Evolutionary conservation across 1,140 invertebrate species (phyloP), one percentile per base, ranked within the genome.

Genomic region (Mycetomoellerius zeteki): DNA sequence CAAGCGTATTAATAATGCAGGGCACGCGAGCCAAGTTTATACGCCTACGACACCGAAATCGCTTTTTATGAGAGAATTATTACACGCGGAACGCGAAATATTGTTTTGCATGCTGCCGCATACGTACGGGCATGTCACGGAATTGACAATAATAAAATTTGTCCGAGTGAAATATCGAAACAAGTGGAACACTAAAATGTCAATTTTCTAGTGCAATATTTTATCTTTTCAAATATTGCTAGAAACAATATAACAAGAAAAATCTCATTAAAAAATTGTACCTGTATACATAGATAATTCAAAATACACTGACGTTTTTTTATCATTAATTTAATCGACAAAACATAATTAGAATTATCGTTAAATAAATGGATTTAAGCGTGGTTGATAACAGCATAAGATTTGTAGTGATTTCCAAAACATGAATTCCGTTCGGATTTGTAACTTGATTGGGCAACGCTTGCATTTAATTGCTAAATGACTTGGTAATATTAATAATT

Each of bases 1-100:
- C 67, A 77, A 37, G 85, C 91, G 86, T 92, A 92, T 93, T 92
- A 93, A 93, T 93, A 93, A 93, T 93, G 88, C 92, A 91, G 84
- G 75, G 75, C 88, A 85, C 84, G 89, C 84, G 85, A 80, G 62
- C 58, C 80, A 43, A 58, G 80, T 73, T 82, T 73, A 73, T 73
- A 80, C 76, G 43, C 37, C 67, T 82, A 73, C 37, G 67, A 58
- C 54, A 73, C 54, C 67, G 37, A 82, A 82, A 75, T 84, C 80
- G 54, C 69, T 84, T 84, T 84, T 84, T 84, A 84, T 75, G 71
- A 84, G 80, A 75, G 80, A 84, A 84, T 75, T 84, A 84, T 84
- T 84, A 50, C 69, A 75, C 27, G 67, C 52, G 67, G 67, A 82
- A 85, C 67, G 52, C 82, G 78, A 69, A 84, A 84, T 50, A 64